A percentile compares a stretch with the other conserved stretches of the same genome.
These are phyloP conservation scores for Anas platyrhynchos DNA, from an alignment of 2,113 vertebrate species.

Conservation along the genomic window DNA sequence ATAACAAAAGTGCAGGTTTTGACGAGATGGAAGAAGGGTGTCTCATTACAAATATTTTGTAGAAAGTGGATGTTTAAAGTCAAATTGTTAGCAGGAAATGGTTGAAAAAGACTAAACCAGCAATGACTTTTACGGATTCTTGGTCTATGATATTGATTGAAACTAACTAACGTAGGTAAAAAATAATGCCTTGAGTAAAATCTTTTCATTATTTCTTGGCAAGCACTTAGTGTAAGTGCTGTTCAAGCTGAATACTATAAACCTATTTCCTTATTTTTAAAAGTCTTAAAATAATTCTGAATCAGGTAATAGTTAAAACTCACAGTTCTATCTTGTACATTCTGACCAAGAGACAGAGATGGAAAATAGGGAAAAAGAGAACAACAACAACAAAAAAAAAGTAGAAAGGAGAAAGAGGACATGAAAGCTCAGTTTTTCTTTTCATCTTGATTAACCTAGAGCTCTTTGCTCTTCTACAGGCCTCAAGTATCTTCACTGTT, in stretches of 20 bases:
- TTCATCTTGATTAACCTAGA: background rate
- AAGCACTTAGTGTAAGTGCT: background rate
- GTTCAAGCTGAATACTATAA: background rate
- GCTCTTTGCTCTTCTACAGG: background rate
- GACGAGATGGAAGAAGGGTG: background rate
- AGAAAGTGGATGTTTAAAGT: background rate
- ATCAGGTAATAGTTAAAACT: background rate
- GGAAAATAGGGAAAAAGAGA: background rate
- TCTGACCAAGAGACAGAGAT: background rate
- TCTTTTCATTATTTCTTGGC: background rate
- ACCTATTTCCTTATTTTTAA: background rate
- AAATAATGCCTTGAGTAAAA: background rate
- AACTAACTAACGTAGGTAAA: background rate
- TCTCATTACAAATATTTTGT: background rate
- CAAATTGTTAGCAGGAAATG: background rate
- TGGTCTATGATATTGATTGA: background rate
- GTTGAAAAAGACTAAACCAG: background rate
- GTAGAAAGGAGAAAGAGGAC: background rate
- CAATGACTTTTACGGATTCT: background rate
- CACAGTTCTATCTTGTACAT: background rate
- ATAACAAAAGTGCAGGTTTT: background rate
- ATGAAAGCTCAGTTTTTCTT: background rate
- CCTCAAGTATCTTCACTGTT: background rate
- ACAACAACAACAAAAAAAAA: background rate
- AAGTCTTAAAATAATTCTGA: background rate